Conservation (phyloP, 2,797 vertebrate genomes). For the Rhinogobio ventralis region DNA sequence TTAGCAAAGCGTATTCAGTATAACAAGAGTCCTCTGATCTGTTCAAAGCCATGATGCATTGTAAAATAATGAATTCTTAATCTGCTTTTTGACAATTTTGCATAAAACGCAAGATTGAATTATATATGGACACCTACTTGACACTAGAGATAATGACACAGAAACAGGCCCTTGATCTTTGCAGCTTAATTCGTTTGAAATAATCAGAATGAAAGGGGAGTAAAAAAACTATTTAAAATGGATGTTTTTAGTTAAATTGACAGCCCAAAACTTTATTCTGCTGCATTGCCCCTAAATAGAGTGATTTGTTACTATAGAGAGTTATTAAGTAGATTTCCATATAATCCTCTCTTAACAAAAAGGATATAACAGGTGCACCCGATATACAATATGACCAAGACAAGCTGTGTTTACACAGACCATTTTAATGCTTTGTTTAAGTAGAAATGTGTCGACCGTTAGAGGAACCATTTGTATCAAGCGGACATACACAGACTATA, state of each 20-base stretch:
- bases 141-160: constrained; percentile 13
- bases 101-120: constrained; percentile 1
- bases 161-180: not conserved
- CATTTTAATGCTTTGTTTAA: not conserved
- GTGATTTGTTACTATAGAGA: not conserved
- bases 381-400: not conserved
- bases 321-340: not conserved
- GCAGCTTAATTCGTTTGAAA: not conserved
- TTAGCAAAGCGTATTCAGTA: constrained; percentile 45
- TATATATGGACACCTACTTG: constrained; percentile 23
- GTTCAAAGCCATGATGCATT: constrained; percentile 26
- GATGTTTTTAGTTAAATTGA: not conserved
- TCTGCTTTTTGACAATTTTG: constrained; percentile 15
- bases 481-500: not conserved
- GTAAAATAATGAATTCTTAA: not conserved
- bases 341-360: not conserved
- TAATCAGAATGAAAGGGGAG: not conserved
- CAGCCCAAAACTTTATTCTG: not conserved
- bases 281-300: not conserved
- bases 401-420: not conserved
- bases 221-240: not conserved
- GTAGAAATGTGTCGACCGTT: not conserved
- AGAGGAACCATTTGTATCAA: not conserved
- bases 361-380: not conserved
- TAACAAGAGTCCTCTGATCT: constrained; percentile 51